phyloP scores from a whole-genome alignment of 2,888 invertebrate species.

The Eustalomyia histrio region DNA sequence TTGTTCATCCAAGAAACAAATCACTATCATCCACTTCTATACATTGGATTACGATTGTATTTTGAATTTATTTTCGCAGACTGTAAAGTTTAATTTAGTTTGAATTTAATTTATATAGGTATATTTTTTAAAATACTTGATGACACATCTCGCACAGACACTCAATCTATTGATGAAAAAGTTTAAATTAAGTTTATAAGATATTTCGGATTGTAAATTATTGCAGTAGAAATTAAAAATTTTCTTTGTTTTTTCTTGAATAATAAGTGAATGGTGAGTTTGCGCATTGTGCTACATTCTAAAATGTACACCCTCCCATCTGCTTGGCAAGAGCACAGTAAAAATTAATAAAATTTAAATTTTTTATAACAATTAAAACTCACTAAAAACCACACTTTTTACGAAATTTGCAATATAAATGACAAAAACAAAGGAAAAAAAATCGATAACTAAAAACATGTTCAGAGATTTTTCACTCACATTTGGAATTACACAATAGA shows the following conservation, averaged over 20 bases:
- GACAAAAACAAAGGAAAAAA: background rate
- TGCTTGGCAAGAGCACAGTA: background rate
- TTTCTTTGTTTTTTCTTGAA: background rate
- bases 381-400: no score
- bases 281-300: constrained; percentile 33
- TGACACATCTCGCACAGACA: constrained; percentile 19
- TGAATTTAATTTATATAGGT: background rate
- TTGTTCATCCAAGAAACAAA: background rate
- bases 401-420: no score
- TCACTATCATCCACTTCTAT: background rate
- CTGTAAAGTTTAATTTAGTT: background rate
- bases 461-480: constrained; percentile 6
- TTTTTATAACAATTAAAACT: no score
- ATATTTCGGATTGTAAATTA: background rate
- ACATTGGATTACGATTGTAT: background rate
- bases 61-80: background rate
- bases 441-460: background rate
- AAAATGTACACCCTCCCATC: constrained; percentile 2
- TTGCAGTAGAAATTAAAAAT: background rate
- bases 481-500: background rate
- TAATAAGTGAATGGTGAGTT: constrained; percentile 48
- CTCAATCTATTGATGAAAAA: background rate
- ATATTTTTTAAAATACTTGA: constrained; percentile 1
- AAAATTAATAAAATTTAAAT: no score
- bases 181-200: background rate